Evolutionary conservation across 2,113 vertebrate genomes (phyloP).

Genomic region (Xyrauchen texanus): DNA sequence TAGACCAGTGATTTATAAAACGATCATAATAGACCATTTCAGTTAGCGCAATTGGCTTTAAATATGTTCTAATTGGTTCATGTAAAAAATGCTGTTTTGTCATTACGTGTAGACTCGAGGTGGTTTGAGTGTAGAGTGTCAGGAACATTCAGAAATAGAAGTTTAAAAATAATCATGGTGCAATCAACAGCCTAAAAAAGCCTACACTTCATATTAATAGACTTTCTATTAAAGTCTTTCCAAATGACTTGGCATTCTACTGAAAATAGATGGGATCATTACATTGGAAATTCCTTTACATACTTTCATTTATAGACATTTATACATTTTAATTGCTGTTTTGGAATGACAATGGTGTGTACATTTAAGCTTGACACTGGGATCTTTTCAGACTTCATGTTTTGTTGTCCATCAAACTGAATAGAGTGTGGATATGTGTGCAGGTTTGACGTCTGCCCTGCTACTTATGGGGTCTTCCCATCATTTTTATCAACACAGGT

Average conservation of each 20-base stretch:
- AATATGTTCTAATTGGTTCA: conserved; percentile 2
- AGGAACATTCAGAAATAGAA: not conserved
- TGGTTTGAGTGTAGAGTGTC: conserved; percentile 11
- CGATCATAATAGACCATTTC: conserved; percentile 1
- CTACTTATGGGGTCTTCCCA: conserved; percentile 6
- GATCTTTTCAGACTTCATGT: not conserved
- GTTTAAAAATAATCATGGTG: not conserved
- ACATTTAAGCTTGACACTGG: not conserved
- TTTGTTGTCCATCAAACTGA: conserved; percentile 31
- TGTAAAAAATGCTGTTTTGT: conserved; percentile 17
- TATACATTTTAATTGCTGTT: conserved; percentile 26
- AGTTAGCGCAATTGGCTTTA: not conserved
- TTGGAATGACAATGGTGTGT: conserved; percentile 17
- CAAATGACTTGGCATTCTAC: conserved; percentile 11
- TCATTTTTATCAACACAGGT: not conserved
- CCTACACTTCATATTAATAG: conserved; percentile 20
- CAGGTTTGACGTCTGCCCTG: not conserved
- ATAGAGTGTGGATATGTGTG: conserved; percentile 5
- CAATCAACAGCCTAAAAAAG: conserved; percentile 12
- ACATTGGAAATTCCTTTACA: not conserved
- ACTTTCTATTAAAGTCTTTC: conserved; percentile 9
- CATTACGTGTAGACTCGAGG: conserved; percentile 6
- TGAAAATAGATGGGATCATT: not conserved
- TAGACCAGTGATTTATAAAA: conserved; percentile 17
- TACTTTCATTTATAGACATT: conserved; percentile 15